Evolutionary conservation across 2,888 invertebrate genomes (phyloP).

Genomic region (Bellardia bayeri): DNA sequence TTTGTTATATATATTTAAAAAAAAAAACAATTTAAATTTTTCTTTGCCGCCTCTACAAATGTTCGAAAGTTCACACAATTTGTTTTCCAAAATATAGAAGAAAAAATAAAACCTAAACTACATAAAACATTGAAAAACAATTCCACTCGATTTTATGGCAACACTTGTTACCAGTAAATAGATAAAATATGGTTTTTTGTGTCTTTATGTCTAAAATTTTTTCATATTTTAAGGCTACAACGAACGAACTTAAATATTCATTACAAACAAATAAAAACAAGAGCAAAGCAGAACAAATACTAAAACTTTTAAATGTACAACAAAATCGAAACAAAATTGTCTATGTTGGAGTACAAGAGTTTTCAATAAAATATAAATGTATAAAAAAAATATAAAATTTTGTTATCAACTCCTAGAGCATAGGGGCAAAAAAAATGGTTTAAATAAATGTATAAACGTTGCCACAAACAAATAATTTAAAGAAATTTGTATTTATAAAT

Average conservation of each 20-base stretch:
- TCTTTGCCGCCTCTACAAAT: background rate
- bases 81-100: background rate
- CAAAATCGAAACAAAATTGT: constrained; percentile 22
- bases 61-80: constrained; percentile 20
- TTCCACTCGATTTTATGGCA: constrained; percentile 31
- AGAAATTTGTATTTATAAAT: background rate
- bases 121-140: constrained; percentile 31
- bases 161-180: constrained; percentile 47
- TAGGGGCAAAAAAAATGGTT: background rate
- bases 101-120: background rate
- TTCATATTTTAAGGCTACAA: constrained; percentile 31
- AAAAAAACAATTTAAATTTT: background rate
- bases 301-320: constrained; percentile 53
- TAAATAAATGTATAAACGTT: background rate
- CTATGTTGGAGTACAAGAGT: constrained; percentile 25
- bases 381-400: background rate
- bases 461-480: constrained; percentile 10
- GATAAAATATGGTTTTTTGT: constrained; percentile 39
- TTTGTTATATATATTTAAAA: too few relatives aligned
- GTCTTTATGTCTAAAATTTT: constrained; percentile 6
- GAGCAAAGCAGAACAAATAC: background rate
- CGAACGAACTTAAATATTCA: constrained; percentile 5
- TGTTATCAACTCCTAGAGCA: background rate
- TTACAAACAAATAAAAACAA: background rate
- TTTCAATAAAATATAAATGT: constrained; percentile 20